Evolutionary conservation across 1,140 invertebrate species (phyloP), one percentile per base, ranked within the genome.

Genomic region (Drosophila melanica): DNA sequence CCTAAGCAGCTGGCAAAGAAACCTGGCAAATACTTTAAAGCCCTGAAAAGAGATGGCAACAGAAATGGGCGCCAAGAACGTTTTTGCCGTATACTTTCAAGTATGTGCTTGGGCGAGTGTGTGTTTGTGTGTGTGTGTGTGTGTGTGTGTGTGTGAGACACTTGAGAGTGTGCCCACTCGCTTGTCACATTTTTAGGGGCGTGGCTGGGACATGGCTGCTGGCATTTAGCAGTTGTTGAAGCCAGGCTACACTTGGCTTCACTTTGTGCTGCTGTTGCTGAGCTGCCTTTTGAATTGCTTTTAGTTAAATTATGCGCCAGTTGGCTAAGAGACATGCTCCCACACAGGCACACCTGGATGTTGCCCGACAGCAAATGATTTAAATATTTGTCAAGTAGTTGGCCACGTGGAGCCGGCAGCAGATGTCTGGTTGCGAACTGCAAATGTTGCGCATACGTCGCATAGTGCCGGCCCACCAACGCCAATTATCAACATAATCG

Each of bases 221-320:
- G 70, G 66, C 75, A 84, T 79, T 84, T 84, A 79, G 58, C 79
- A 84, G 79, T 71, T 72, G 6, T 57, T 48, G 54, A 55, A 63
- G 51, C 45, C 37, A 16, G 44, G 37, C 55, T 72, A 48, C 53
- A 73, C 78, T 81, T 74, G 77, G 59, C 59, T 63, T 64, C 75
- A 47, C 64, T 71, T 62, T 66, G 73, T 53, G 47, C 47, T 37
- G 45, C 59, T 62, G 71, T 27, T 55, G 18, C 45, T 35, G 55
- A 35, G 50, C 55, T 74, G 59, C 64, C 64, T 81, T 68, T 75
- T 47, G 51, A 70, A 75, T 69, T 75, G 55, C 78, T 81, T 65
- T 76, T 47, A 68, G 80, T 82, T 84, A 72, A 82, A 82, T 82
- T 82, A 82, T 84, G 80, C 80, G 79, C 68, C 73, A 70, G 23